phyloP scores from a whole-genome alignment of 2,113 vertebrate genomes.

The Acinonyx jubatus region DNA sequence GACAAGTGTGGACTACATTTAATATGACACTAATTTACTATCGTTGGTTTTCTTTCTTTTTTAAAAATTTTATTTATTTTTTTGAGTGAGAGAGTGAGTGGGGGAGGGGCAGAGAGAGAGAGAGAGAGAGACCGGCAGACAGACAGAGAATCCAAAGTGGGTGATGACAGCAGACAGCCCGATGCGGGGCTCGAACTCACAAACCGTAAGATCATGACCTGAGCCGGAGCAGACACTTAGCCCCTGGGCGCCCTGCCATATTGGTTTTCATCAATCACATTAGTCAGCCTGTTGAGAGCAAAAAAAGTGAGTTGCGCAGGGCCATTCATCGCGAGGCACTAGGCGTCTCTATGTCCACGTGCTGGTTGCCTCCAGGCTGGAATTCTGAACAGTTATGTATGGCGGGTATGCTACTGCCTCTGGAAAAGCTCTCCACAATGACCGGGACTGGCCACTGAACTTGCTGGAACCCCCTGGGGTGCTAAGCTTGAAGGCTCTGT shows the following conservation, averaged over 20 bases:
- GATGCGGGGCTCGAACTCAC: too few species aligned
- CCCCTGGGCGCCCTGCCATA: background rate
- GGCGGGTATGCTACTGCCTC: background rate
- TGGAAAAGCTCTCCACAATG: background rate
- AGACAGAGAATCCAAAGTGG: too few species aligned
- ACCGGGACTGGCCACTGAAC: background rate
- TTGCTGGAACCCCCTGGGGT: slow-evolving; percentile 55
- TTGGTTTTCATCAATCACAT: background rate
- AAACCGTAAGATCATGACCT: too few species aligned
- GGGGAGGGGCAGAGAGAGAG: too few species aligned
- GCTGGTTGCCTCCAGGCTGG: background rate
- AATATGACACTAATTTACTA: background rate
- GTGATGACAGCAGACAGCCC: too few species aligned
- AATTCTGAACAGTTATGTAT: background rate
- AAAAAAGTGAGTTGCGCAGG: too few species aligned
- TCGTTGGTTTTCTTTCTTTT: background rate
- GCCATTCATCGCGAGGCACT: background rate
- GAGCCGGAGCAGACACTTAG: too few species aligned
- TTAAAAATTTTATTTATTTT: too few species aligned
- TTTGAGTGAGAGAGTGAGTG: too few species aligned
- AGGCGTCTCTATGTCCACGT: background rate
- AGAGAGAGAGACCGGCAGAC: too few species aligned
- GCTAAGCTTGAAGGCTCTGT: slow-evolving; percentile 41
- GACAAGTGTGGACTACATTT: background rate
- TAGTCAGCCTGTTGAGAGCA: background rate